These are phyloP conservation scores for Sander vitreus DNA, from an alignment of 2,113 vertebrate genomes.

Conservation along the genomic window DNA sequence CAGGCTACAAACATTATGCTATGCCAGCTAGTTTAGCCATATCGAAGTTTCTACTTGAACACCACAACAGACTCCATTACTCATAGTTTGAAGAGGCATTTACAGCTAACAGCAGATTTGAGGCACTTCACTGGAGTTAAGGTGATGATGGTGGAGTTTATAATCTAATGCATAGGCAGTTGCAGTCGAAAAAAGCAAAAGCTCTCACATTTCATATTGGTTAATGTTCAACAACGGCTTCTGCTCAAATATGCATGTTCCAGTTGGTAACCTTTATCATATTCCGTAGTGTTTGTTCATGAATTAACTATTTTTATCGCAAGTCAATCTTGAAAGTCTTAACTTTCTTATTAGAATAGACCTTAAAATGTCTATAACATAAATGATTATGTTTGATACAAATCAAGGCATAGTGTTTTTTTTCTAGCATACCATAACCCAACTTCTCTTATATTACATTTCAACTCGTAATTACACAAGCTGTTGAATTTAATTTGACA, in stretches of 20 bases:
- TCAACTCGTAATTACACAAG: constrained; percentile 11
- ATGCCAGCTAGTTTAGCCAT: background rate
- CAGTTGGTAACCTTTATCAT: background rate
- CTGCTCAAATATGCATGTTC: background rate
- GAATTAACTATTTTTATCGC: background rate
- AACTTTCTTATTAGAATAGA: background rate
- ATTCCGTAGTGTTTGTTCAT: background rate
- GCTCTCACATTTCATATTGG: background rate
- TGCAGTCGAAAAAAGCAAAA: background rate
- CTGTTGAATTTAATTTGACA: constrained; percentile 28
- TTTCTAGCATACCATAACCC: background rate
- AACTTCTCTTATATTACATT: background rate
- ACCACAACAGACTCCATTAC: constrained; percentile 16
- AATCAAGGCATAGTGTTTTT: background rate
- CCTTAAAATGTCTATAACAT: background rate
- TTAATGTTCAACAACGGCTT: constrained; percentile 22
- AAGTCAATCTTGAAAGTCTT: background rate
- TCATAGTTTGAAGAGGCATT: constrained; percentile 7
- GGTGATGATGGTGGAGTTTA: constrained; percentile 2
- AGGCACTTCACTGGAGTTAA: background rate
- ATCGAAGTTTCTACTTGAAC: background rate
- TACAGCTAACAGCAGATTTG: constrained; percentile 14
- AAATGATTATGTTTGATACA: background rate
- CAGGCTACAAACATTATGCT: background rate
- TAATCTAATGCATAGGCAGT: background rate